Percentiles rank a stretch among this genome's conserved stretches.
Evolutionary conservation across 1,140 invertebrate genomes (phyloP).

Genomic region (Pachypsylla venusta): DNA sequence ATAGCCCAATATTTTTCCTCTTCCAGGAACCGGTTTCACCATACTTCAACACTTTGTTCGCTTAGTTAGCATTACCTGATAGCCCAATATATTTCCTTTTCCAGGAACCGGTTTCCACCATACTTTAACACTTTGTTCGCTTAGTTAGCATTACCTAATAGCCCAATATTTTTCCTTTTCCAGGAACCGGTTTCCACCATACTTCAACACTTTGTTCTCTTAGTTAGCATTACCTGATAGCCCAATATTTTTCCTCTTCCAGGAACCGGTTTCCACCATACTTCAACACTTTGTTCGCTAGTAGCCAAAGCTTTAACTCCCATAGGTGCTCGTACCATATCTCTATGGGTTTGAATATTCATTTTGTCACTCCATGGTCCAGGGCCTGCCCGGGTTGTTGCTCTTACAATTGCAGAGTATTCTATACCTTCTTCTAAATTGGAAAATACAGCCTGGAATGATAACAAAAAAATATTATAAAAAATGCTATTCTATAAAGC

Average conservation of each 20-base stretch:
- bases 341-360: conserved; percentile 67
- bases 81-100: conserved; percentile 70
- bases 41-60: no score
- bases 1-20: no score
- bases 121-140: conserved; percentile 79
- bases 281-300: conserved; percentile 77
- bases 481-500: not conserved
- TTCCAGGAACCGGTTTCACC: no score
- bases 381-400: conserved; percentile 72
- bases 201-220: no score
- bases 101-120: conserved; percentile 87
- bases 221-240: no score
- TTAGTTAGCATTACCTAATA: no score
- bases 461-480: conserved; percentile 6
- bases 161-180: no score
- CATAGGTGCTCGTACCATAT: conserved; percentile 79
- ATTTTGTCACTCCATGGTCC: conserved; percentile 81
- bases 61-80: no score
- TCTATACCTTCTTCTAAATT: conserved; percentile 90
- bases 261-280: conserved; percentile 92
- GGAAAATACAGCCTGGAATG: conserved; percentile 62
- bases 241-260: conserved; percentile 60
- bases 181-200: no score
- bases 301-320: conserved; percentile 81
- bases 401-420: conserved; percentile 84